A percentile compares a stretch with the other conserved stretches of the same genome.
These are phyloP conservation scores for Drosophila subpulchrella DNA, from an alignment of 1,140 invertebrate genomes.

Conservation along the genomic window DNA sequence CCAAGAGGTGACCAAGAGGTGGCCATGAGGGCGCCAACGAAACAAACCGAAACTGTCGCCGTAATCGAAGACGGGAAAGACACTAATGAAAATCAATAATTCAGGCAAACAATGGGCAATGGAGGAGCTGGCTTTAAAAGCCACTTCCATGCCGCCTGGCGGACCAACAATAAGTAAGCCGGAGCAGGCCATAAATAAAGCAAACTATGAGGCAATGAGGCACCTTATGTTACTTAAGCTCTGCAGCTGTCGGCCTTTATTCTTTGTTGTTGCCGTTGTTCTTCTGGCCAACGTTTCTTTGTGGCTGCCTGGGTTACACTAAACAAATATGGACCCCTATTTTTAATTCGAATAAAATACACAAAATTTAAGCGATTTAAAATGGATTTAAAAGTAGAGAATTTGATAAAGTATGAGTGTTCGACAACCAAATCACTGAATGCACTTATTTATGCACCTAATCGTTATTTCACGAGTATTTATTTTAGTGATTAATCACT, in stretches of 20 bases:
- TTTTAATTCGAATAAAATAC: neutral
- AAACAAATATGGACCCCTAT: neutral
- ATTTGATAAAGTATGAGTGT: too few relatives aligned
- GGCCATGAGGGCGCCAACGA: constrained; percentile 3
- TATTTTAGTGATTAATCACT: too few relatives aligned
- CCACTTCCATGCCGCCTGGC: constrained; percentile 36
- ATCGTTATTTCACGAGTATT: too few relatives aligned
- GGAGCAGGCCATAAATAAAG: constrained; percentile 66
- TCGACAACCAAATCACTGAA: too few relatives aligned
- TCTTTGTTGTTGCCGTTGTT: constrained; percentile 34
- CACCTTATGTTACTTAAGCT: constrained; percentile 65
- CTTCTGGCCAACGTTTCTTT: constrained; percentile 47
- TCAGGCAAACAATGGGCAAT: constrained; percentile 62
- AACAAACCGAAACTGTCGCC: constrained; percentile 55
- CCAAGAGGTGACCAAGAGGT: neutral
- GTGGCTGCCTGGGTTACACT: constrained; percentile 31
- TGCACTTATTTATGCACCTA: too few relatives aligned
- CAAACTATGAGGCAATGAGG: constrained; percentile 64
- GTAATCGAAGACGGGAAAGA: constrained; percentile 62
- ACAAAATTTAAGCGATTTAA: neutral
- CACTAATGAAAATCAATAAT: constrained; percentile 81
- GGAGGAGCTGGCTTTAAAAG: constrained; percentile 45
- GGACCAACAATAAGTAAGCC: constrained; percentile 50
- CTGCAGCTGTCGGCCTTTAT: constrained; percentile 54
- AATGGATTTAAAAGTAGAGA: too few relatives aligned